Base-by-base conservation (phyloP, 2,797 vertebrate genomes). In the Platalea minor region DNA sequence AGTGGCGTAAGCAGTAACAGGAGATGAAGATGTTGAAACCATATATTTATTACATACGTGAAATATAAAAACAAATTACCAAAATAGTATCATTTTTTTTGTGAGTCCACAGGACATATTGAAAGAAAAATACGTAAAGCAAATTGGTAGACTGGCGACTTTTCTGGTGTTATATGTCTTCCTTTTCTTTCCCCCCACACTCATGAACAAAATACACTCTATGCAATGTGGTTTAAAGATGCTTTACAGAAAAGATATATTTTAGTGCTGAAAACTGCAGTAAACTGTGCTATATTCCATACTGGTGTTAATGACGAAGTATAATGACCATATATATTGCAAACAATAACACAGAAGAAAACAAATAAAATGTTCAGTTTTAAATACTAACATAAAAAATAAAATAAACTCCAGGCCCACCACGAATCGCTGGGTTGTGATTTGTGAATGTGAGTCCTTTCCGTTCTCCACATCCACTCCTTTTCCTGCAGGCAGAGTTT, bases 21-120 rank as follows among this genome's bases (percentile, higher is more conserved):
- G 33, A 78, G 56, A 74, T 8, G 31, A 60, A 60, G 56, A 60
- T 16, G 17, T 78, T 96, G 83, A 96, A 97, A 95, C 97, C 92
- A 88, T 97, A 83, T 96, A 95, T 98, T 98, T 98, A 98, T 98
- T 98, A 97, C 96, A 96, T 97, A 98, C 80, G 97, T 68, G 94
- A 97, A 96, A 98, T 98, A 98, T 91, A 98, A 98, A 98, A 98
- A 91, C 95, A 97, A 98, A 97, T 98, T 96, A 98, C 93, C 94
- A 97, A 97, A 98, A 97, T 94, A 97, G 91, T 95, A 95, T 97
- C 74, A 48, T 97, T 96, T 97, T 75, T 81, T 85, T 91, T 97
- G 95, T 91, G 97, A 98, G 97, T 98, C 98, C 98, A 98, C 96
- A 97, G 97, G 97, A 98, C 97, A 95, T 97, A 95, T 97, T 95